Evolutionary conservation across 2,113 vertebrate genomes (phyloP).

Genomic region (Motacilla alba): DNA sequence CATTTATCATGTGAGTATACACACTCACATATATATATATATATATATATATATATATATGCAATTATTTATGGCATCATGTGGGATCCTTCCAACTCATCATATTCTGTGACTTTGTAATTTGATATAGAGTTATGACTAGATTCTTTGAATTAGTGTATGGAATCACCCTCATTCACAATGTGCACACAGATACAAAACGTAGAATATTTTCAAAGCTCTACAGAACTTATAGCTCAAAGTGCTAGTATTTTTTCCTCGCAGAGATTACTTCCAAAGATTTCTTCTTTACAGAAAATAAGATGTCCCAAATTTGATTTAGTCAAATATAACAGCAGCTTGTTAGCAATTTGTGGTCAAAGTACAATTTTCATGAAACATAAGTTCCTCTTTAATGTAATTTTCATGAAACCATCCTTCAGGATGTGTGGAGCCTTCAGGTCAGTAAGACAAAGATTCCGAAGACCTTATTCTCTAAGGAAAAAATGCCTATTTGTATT

Average conservation of each 20-base stretch:
- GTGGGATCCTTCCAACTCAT: background rate
- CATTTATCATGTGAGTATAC: background rate
- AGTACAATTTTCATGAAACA: background rate
- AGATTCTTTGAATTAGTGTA: background rate
- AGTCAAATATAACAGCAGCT: background rate
- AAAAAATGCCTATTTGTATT: constrained; percentile 1
- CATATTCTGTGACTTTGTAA: background rate
- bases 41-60: background rate
- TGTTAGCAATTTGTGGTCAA: background rate
- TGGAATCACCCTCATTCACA: background rate
- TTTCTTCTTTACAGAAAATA: background rate
- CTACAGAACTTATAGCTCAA: background rate
- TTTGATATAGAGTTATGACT: background rate
- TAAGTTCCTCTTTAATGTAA: background rate
- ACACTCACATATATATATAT: background rate
- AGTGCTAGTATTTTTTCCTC: background rate
- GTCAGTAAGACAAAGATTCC: background rate
- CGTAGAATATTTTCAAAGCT: background rate
- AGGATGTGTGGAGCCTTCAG: background rate
- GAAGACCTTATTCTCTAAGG: background rate
- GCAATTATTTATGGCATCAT: background rate
- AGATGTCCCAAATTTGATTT: background rate
- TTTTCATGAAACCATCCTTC: constrained; percentile 14
- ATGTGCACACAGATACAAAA: background rate
- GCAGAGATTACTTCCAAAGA: background rate